A percentile compares a stretch with the other conserved stretches of the same genome.
Evolutionary conservation across 2,888 invertebrate species (phyloP).

Genomic region (Euplagia quadripunctaria): DNA sequence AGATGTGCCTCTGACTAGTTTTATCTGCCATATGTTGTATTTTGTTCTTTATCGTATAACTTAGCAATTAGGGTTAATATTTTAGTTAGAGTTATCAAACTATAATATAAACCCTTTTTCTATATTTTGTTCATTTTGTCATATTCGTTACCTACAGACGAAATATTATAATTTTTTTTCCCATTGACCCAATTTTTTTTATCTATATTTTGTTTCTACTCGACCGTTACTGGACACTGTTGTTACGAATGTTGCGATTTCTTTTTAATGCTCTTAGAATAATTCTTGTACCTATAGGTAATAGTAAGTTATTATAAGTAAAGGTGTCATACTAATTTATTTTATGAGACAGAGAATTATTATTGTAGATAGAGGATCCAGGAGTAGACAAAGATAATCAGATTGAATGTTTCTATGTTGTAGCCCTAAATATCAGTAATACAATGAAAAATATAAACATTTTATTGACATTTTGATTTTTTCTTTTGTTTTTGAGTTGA

Average conservation of each 20-base stretch:
- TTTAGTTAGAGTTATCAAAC: no score
- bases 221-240: not conserved
- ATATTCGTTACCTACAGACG: no score
- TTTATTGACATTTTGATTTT: not conserved
- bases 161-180: no score
- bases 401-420: not conserved
- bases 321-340: not conserved
- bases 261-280: not conserved
- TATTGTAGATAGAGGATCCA: not conserved
- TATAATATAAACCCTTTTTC: no score
- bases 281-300: not conserved
- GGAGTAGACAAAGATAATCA: not conserved
- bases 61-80: not conserved
- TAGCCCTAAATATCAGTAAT: not conserved
- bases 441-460: not conserved
- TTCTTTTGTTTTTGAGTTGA: not conserved
- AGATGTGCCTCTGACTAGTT: slow-evolving; percentile 27
- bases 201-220: not conserved
- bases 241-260: not conserved
- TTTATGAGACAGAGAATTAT: not conserved
- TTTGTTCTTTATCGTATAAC: not conserved
- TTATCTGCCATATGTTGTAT: slow-evolving; percentile 1
- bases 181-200: not conserved
- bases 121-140: no score
- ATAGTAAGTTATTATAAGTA: not conserved